phyloP scores from a whole-genome alignment of 2,113 vertebrate species.

The Eurystomus gularis region DNA sequence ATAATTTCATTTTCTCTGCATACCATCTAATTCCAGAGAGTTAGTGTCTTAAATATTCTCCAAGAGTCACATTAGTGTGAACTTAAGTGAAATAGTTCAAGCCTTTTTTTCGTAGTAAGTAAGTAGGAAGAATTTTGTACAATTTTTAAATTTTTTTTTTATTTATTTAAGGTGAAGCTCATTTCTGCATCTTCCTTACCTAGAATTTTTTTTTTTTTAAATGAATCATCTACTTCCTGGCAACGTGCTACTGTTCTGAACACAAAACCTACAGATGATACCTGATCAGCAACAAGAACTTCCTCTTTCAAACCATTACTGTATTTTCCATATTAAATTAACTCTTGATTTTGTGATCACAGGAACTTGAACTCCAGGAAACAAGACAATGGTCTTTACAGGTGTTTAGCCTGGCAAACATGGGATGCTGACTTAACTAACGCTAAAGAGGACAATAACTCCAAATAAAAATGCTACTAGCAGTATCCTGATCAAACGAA shows the following conservation, averaged over 20 bases:
- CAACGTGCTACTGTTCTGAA: background rate
- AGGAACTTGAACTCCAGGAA: slow-evolving; percentile 47
- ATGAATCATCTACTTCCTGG: slow-evolving; percentile 57
- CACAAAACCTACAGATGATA: slow-evolving; percentile 6
- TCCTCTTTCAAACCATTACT: slow-evolving; percentile 59
- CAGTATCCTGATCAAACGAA: background rate
- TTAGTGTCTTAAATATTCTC: background rate
- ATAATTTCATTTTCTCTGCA: background rate
- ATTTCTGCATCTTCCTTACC: background rate
- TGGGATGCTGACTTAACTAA: background rate
- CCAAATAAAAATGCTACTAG: background rate
- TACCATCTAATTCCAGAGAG: background rate
- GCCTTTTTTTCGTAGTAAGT: background rate
- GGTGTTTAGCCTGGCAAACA: background rate
- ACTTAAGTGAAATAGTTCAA: background rate
- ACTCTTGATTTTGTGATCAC: background rate
- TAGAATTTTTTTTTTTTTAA: background rate
- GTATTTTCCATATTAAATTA: slow-evolving; percentile 27
- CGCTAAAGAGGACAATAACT: background rate
- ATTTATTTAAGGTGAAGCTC: slow-evolving; percentile 34
- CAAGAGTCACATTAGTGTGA: background rate
- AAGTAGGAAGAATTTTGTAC: background rate
- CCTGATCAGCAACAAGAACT: slow-evolving; percentile 44
- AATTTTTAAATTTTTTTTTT: background rate
- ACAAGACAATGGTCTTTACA: background rate